Conservation (phyloP, 2,888 invertebrate species). For the Yponomeuta sedellus region DNA sequence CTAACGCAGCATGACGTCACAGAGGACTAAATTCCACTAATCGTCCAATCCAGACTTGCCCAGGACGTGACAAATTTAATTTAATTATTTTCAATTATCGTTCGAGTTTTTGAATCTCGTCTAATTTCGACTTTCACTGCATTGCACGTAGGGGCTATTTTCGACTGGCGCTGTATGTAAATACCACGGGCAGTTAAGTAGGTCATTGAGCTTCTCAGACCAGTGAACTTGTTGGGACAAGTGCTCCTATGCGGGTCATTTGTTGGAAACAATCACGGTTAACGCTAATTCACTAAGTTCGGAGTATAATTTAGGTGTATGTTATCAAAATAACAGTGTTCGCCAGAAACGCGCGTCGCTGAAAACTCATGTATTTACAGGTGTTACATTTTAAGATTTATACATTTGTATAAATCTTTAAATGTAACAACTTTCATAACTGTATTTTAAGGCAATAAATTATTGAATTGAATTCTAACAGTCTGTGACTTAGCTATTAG, state of each 20-base stretch:
- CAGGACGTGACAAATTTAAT: not conserved
- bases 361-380: too few relatives aligned
- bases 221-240: slow-evolving; percentile 14
- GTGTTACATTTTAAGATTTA: too few relatives aligned
- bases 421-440: too few relatives aligned
- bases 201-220: slow-evolving; percentile 15
- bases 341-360: too few relatives aligned
- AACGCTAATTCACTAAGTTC: not conserved
- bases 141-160: not conserved
- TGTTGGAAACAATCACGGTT: slow-evolving; percentile 10
- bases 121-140: not conserved
- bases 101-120: not conserved
- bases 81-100: not conserved
- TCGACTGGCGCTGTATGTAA: not conserved
- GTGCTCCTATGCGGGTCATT: slow-evolving; percentile 10
- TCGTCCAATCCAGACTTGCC: not conserved
- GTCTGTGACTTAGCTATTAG: too few relatives aligned
- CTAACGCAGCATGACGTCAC: too few relatives aligned
- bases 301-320: too few relatives aligned
- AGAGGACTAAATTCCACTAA: not conserved
- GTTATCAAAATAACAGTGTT: too few relatives aligned
- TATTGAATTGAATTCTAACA: too few relatives aligned
- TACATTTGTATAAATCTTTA: too few relatives aligned
- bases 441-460: too few relatives aligned
- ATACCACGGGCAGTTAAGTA: slow-evolving; percentile 6